These are phyloP conservation scores for Psilanteris sp. DNA, from an alignment of 1,140 invertebrate genomes.

Conservation along the genomic window DNA sequence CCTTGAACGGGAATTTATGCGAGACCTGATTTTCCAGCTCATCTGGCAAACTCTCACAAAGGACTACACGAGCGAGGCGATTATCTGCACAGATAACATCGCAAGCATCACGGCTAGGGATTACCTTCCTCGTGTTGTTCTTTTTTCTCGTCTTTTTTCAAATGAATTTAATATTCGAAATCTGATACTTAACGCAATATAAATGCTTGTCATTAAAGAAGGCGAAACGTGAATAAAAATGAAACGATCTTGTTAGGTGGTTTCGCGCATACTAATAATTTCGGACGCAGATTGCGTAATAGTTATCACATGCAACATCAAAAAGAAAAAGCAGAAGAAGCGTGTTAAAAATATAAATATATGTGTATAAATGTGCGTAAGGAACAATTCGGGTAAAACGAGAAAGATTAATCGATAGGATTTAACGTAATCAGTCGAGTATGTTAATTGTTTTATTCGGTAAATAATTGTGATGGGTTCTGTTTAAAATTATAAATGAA, in stretches of 20 bases:
- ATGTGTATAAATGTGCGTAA: constrained; percentile 24
- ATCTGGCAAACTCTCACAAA: constrained; percentile 63
- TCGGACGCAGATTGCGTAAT: constrained; percentile 45
- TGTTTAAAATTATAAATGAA: neutral
- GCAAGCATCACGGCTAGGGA: constrained; percentile 18
- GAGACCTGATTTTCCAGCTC: constrained; percentile 69
- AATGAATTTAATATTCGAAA: constrained; percentile 62
- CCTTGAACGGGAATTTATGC: constrained; percentile 63
- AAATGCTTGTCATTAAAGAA: constrained; percentile 64
- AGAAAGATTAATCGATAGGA: constrained; percentile 45
- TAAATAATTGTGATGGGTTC: constrained; percentile 18
- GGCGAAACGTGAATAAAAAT: constrained; percentile 58
- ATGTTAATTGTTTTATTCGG: constrained; percentile 21
- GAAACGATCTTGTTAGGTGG: constrained; percentile 60
- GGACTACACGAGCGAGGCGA: constrained; percentile 49
- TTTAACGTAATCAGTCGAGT: constrained; percentile 4
- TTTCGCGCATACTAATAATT: constrained; percentile 59
- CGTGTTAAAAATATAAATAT: constrained; percentile 53
- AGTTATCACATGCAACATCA: constrained; percentile 46
- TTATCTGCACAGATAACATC: constrained; percentile 55
- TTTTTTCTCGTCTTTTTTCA: constrained; percentile 5
- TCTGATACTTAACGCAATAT: constrained; percentile 60
- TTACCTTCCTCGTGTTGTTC: constrained; percentile 16
- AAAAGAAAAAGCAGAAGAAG: constrained; percentile 25
- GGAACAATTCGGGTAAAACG: constrained; percentile 39